Base-by-base conservation (phyloP, 2,797 vertebrate genomes). In the Carduelis carduelis region DNA sequence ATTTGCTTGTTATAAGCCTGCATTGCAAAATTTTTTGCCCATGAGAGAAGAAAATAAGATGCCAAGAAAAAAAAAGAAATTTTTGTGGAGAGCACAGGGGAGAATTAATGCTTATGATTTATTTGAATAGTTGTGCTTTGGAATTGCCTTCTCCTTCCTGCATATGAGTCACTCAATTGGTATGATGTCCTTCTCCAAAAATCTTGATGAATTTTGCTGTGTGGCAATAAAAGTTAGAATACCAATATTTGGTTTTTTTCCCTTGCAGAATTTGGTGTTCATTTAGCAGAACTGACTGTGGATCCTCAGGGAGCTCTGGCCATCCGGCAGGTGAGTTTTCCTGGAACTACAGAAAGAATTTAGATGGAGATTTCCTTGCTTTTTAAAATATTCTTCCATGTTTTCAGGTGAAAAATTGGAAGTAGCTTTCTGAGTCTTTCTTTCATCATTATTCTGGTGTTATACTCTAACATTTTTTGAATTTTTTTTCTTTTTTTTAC, bases 271-370 rank as follows among this genome's bases (percentile, higher is more conserved):
- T 99, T 99, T 97, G 99, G 99, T 28, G 99, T 99, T 93, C 99
- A 99, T 96, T 97, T 99, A 84, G 99, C 99, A 91, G 99, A 99
- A 93, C 98, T 99, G 94, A 99, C 99, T 8, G 99, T 99, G 11
- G 99, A 99, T 92, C 98, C 99, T 71, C 99, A 99, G 94, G 99
- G 99, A 96, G 99, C 99, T 32, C 98, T 99, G 41, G 99, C 99
- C 49, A 99, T 99, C 87, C 98, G 99, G 85, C 99, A 99, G 99
- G 99, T 99, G 95, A 98, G 98, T 82, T 57, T 61, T 63, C 49
- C 47, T 79, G 44, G 30, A 71, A 15, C 16, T 20, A 5, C 3
- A 65, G 46, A 20, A 90, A 18, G 21, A 71, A 66, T 59, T 80
- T 84, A 35, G 13, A 8, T 75, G 15, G 35, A 14, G 2, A 18